Evolutionary conservation across 2,113 vertebrate genomes (phyloP).

Genomic region (Clinocottus analis): DNA sequence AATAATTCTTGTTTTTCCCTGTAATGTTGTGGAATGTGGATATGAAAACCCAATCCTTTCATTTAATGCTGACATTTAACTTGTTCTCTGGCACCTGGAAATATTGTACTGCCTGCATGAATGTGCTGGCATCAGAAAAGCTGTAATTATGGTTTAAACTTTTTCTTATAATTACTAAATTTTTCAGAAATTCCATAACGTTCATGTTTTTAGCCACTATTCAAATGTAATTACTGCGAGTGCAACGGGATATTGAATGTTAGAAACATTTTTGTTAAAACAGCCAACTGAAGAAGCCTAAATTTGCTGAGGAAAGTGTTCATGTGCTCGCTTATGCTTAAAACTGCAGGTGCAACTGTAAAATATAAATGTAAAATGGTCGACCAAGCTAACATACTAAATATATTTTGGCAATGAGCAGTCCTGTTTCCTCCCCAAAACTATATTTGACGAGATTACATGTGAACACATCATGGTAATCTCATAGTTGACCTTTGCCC

Average conservation of each 20-base stretch:
- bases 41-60: not conserved
- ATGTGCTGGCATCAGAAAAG: not conserved
- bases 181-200: not conserved
- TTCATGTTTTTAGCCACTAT: not conserved
- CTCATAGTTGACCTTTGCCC: not conserved
- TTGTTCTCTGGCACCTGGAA: not conserved
- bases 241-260: not conserved
- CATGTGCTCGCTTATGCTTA: not conserved
- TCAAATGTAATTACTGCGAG: not conserved
- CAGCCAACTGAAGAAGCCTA: not conserved
- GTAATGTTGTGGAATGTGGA: not conserved
- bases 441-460: no score
- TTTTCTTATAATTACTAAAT: not conserved
- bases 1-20: constrained; percentile 1
- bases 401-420: not conserved
- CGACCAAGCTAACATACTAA: not conserved
- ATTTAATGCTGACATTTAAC: not conserved
- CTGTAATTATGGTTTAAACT: not conserved
- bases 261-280: not conserved
- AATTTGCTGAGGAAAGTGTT: not conserved
- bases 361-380: not conserved
- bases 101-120: not conserved
- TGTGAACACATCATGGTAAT: no score
- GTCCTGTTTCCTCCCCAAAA: no score
- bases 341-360: not conserved